A percentile compares a stretch with the other conserved stretches of the same genome.
Conservation (phyloP, 2,113 vertebrate genomes). For the Alouatta palliata region DNA sequence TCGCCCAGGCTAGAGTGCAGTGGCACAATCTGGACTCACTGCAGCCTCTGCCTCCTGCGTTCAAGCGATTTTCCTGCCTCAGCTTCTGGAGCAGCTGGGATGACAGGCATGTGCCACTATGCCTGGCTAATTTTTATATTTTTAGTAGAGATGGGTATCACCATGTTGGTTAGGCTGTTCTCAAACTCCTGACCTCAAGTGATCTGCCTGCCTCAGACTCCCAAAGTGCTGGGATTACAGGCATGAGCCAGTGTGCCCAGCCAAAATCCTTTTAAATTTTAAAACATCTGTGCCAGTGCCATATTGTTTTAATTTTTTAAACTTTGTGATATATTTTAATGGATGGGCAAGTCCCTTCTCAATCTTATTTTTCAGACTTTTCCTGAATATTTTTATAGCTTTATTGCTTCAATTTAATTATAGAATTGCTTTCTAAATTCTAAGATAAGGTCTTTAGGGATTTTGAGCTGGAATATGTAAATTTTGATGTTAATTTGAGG, state of each 20-base stretch:
- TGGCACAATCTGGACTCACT: too few relatives aligned
- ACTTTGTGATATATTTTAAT: not conserved
- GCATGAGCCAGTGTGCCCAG: not conserved
- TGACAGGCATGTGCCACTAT: too few relatives aligned
- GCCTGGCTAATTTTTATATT: too few relatives aligned
- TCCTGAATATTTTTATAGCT: not conserved
- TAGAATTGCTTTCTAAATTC: conserved; percentile 30
- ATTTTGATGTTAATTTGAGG: conserved; percentile 31
- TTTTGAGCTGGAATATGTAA: conserved; percentile 8
- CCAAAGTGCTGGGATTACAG: too few relatives aligned
- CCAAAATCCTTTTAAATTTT: not conserved
- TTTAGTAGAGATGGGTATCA: too few relatives aligned
- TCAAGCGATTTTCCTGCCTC: too few relatives aligned
- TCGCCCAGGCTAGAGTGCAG: too few relatives aligned
- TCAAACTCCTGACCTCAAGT: too few relatives aligned
- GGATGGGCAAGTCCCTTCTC: not conserved
- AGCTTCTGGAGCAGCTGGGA: too few relatives aligned
- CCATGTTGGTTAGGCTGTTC: too few relatives aligned
- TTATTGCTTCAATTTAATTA: conserved; percentile 27
- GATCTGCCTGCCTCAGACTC: too few relatives aligned
- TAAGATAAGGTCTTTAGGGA: not conserved
- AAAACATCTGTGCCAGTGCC: not conserved
- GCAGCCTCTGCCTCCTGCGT: too few relatives aligned
- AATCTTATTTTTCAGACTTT: conserved; percentile 17
- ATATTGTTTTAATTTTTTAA: conserved; percentile 21